Conservation (phyloP, 2,888 invertebrate species). For the Eretmocerus hayati region DNA sequence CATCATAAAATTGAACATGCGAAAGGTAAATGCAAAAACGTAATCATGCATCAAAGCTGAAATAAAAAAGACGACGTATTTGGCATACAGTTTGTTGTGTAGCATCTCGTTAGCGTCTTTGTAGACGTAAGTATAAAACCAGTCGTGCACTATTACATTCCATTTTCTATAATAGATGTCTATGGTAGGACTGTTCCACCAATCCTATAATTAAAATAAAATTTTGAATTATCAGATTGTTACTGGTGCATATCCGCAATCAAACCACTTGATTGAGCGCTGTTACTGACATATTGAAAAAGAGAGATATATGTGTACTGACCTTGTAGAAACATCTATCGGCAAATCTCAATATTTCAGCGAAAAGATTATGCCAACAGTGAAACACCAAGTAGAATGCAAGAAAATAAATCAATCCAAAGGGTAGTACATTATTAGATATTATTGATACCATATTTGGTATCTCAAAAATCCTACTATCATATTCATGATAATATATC, state of each 20-base stretch:
- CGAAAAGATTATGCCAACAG: conserved; percentile 85
- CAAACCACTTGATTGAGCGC: neutral
- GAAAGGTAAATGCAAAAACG: conserved; percentile 68
- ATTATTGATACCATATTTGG: conserved; percentile 54
- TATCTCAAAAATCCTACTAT: too few relatives aligned
- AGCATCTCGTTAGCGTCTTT: conserved; percentile 51
- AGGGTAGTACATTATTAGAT: conserved; percentile 70
- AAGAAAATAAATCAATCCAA: conserved; percentile 61
- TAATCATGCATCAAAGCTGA: conserved; percentile 88
- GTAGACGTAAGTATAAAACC: conserved; percentile 87
- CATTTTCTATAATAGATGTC: conserved; percentile 83
- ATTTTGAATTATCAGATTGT: too few relatives aligned
- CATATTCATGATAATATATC: too few relatives aligned
- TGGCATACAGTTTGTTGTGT: conserved; percentile 30
- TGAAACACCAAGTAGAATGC: conserved; percentile 86
- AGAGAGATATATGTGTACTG: too few relatives aligned
- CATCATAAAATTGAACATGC: conserved; percentile 81
- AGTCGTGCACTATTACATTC: conserved; percentile 93
- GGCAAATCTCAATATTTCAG: conserved; percentile 80
- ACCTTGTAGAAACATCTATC: conserved; percentile 78
- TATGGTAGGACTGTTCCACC: conserved; percentile 90
- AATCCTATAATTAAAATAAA: too few relatives aligned
- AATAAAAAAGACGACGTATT: conserved; percentile 63
- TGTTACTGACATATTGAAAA: neutral
- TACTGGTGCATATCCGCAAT: too few relatives aligned